Evolutionary conservation across 2,797 vertebrate genomes (phyloP).

Genomic region (Tapera naevia): DNA sequence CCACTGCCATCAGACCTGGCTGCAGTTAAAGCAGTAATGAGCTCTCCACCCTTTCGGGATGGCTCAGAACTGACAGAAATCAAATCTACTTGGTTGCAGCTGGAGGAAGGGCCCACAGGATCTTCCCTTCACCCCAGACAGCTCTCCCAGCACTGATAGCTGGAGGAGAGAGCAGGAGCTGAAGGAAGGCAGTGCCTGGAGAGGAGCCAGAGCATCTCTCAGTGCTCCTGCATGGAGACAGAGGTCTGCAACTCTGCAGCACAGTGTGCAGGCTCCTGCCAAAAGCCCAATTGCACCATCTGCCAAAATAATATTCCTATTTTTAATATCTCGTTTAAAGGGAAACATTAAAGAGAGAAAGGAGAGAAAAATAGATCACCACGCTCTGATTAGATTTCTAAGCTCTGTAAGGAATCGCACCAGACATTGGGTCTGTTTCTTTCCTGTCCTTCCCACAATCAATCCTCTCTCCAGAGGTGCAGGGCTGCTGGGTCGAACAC

Average conservation of each 20-base stretch:
- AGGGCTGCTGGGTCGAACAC: not conserved
- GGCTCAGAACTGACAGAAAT: slow-evolving; percentile 16
- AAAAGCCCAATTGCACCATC: slow-evolving; percentile 70
- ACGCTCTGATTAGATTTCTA: not conserved
- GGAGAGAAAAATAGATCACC: slow-evolving; percentile 7
- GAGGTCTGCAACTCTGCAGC: slow-evolving; percentile 34
- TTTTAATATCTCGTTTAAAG: slow-evolving; percentile 67
- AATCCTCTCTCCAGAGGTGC: slow-evolving; percentile 29
- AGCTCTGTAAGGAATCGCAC: not conserved
- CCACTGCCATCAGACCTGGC: not conserved
- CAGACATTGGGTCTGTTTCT: not conserved
- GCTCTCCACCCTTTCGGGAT: not conserved
- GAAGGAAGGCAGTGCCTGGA: slow-evolving; percentile 53
- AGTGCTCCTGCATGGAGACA: not conserved
- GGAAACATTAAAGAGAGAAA: not conserved
- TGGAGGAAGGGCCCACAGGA: not conserved
- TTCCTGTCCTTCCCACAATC: not conserved
- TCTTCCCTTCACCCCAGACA: not conserved
- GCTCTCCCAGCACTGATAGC: not conserved
- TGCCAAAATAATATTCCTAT: slow-evolving; percentile 75
- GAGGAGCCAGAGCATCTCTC: slow-evolving; percentile 56
- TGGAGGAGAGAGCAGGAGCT: not conserved
- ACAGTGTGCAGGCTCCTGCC: slow-evolving; percentile 54
- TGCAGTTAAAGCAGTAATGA: not conserved
- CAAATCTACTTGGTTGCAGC: slow-evolving; percentile 7